Evolutionary conservation across 2,113 vertebrate genomes (phyloP).

Genomic region (Callithrix jacchus): DNA sequence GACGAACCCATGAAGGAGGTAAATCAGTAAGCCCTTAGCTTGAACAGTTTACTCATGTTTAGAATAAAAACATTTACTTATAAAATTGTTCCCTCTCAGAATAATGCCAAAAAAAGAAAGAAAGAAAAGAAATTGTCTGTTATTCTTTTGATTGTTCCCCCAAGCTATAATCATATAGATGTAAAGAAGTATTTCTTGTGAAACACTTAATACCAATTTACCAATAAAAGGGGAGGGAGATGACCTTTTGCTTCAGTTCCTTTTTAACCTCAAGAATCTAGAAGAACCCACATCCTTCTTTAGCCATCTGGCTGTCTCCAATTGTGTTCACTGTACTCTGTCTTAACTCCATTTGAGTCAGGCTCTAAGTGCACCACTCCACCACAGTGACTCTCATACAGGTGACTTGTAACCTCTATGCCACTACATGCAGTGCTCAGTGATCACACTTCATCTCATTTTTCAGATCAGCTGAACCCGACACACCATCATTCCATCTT

Average conservation of each 20-base stretch:
- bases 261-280: neutral
- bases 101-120: neutral
- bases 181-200: neutral
- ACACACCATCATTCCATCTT: too few relatives aligned
- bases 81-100: neutral
- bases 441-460: neutral
- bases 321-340: neutral
- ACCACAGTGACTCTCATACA: neutral
- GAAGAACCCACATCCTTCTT: neutral
- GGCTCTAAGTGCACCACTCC: neutral
- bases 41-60: neutral
- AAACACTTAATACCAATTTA: neutral
- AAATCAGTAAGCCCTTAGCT: neutral
- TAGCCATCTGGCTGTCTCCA: neutral
- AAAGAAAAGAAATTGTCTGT: neutral
- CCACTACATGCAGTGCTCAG: neutral
- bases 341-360: neutral
- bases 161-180: neutral
- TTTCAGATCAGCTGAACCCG: neutral
- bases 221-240: neutral
- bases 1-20: neutral
- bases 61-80: slow-evolving; percentile 7
- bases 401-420: neutral
- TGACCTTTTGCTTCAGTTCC: neutral
- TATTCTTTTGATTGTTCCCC: neutral